These are phyloP conservation scores for Zaprionus nigranus DNA, from an alignment of 1,140 invertebrate genomes.

Conservation along the genomic window DNA sequence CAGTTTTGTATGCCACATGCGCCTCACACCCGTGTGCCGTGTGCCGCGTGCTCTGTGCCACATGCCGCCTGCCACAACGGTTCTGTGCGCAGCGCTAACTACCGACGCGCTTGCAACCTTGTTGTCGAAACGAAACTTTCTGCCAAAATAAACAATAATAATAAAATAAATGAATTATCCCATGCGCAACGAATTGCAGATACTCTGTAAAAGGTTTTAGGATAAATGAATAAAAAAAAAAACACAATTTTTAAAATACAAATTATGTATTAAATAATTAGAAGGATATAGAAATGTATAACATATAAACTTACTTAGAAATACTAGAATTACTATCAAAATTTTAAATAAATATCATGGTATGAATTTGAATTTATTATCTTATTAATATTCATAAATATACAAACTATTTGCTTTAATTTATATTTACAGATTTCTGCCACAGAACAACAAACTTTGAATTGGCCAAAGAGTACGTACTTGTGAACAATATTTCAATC, in stretches of 20 bases:
- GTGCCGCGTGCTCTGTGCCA: not conserved
- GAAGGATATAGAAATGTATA: not conserved
- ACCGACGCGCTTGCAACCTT: conserved; percentile 52
- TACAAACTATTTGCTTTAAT: too few species aligned
- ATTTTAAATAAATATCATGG: too few species aligned
- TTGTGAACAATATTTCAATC: not conserved
- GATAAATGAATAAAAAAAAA: not conserved
- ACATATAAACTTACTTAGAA: too few species aligned
- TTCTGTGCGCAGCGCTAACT: conserved; percentile 18
- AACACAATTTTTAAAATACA: too few species aligned
- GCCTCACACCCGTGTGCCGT: not conserved
- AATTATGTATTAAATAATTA: not conserved
- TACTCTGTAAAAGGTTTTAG: conserved; percentile 1
- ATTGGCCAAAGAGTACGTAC: not conserved
- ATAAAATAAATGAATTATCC: conserved; percentile 12
- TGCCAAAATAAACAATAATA: conserved; percentile 66
- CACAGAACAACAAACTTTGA: not conserved
- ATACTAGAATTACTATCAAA: too few species aligned
- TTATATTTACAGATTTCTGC: not conserved
- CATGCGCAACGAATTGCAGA: conserved; percentile 4
- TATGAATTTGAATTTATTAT: too few species aligned
- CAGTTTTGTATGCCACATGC: conserved; percentile 47
- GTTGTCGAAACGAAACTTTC: conserved; percentile 57
- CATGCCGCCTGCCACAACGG: conserved; percentile 2
- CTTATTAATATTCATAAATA: too few species aligned